Percentiles rank a stretch among this genome's conserved stretches.
Evolutionary conservation across 35 echinoderm and acorn worm species (phyloP).

Genomic region (Hemicentrotus pulcherrimus): DNA sequence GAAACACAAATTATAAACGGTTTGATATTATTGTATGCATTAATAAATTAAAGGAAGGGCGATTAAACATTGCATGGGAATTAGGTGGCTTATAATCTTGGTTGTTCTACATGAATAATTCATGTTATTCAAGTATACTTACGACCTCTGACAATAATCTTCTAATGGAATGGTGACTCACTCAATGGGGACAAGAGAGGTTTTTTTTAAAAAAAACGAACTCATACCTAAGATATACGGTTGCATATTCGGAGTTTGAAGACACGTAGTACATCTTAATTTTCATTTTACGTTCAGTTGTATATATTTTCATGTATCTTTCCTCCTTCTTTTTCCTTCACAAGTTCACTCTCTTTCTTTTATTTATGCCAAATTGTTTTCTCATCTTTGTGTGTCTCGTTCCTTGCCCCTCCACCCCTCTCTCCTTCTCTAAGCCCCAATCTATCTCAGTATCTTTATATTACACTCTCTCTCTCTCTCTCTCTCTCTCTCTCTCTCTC

Average conservation of each 20-base stretch:
- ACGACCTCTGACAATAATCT: neutral
- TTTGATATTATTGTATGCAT: neutral
- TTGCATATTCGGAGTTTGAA: neutral
- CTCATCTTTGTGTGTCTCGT: neutral
- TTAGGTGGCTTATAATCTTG: neutral
- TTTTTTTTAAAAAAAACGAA: neutral
- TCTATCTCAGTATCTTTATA: neutral
- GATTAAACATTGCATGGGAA: neutral
- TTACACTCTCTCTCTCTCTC: neutral
- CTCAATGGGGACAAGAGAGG: neutral
- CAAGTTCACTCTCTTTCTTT: too few species aligned
- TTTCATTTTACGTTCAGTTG: too few species aligned
- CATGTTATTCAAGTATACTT: neutral
- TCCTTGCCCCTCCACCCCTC: neutral
- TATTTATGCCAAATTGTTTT: too few species aligned
- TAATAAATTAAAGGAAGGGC: neutral
- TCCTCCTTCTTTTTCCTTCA: too few species aligned
- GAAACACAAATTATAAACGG: neutral
- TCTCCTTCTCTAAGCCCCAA: neutral
- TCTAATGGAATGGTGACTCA: constrained; percentile 1
- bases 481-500: neutral
- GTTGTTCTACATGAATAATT: neutral
- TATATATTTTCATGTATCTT: too few species aligned
- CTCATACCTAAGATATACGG: neutral
- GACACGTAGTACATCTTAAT: neutral